Evolutionary conservation across 2,888 invertebrate genomes (phyloP), one percentile per base, ranked within the genome.

Genomic region (Sminthurinus aureus): DNA sequence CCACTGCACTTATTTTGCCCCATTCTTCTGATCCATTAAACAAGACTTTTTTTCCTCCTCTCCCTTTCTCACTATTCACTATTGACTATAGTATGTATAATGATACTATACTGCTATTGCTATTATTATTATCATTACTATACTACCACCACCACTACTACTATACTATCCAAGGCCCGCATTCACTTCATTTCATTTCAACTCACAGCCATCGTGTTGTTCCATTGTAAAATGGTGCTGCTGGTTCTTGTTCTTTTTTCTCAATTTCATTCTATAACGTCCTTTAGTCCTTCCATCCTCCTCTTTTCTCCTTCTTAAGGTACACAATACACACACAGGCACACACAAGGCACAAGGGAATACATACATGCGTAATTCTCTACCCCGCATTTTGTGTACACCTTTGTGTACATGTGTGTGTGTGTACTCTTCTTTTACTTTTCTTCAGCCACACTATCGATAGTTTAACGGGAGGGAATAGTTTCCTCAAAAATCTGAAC

Each of bases 11-110:
- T 81, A 82, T 69, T 81, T 79, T 58, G 74, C 83, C 75, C 76
- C 77, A 84, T 84, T 84, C 82, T 84, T 84, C 84, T 82, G 84
- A 84, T 83, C 84, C 84, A 84, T 84, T 84, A 83, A 84, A 84
- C 84, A 58, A 58, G 58, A 58, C 58, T 58, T 58, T 58, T 52
- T 58, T 58, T 58, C 18, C 58, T 58, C 18, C 58, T 18, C 18
- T 58, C 58, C 6, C 81, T 82, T 79, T 82, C 38, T 74, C 77
- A 4, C 38, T 38, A n/a, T n/a, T n/a, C n/a, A n/a, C n/a, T n/a
- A n/a, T 38, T 38, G 1, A 38, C 38, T 38, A 38, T 38, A 38
- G 38, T 6, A 38, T 38, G 38, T 38, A 38, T 38, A 38, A 1
- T 38, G 6, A 38, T 38, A 38, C 38, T 38, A 38, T 38, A 38